Evolutionary conservation across 2,888 invertebrate species (phyloP).

Genomic region (Nomada flava): DNA sequence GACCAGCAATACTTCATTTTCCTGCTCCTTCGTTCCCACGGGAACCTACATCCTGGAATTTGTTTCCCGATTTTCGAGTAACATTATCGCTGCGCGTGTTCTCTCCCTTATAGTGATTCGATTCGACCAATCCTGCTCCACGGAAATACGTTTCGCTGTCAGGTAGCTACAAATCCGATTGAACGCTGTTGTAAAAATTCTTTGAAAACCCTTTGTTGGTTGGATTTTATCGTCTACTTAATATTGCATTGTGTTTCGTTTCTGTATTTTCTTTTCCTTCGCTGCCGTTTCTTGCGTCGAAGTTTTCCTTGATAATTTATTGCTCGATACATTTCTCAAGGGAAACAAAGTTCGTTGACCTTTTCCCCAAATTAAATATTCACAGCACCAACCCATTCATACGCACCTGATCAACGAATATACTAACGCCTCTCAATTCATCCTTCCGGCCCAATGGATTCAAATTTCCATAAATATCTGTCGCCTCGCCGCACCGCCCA

Average conservation of each 20-base stretch:
- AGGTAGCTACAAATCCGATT: neutral
- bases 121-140: neutral
- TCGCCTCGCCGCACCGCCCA: no score
- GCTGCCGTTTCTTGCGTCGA: neutral
- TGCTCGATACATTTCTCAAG: no score
- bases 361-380: no score
- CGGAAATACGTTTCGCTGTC: neutral
- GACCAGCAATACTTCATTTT: conserved; percentile 55
- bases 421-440: no score
- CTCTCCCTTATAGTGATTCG: conserved; percentile 2
- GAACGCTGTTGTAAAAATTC: neutral
- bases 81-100: conserved; percentile 50
- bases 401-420: no score
- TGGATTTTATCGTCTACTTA: neutral
- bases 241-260: neutral
- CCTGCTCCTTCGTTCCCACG: conserved; percentile 31
- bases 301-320: no score
- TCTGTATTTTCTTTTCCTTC: neutral
- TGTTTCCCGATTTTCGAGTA: conserved; percentile 55
- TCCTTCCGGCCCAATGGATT: no score
- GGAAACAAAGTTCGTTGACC: no score
- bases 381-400: no score
- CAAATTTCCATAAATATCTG: no score
- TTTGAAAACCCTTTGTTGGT: conserved; percentile 2
- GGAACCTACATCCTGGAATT: conserved; percentile 40